Conservation (phyloP, 2,113 vertebrate species). For the Chelonoidis abingdonii region DNA sequence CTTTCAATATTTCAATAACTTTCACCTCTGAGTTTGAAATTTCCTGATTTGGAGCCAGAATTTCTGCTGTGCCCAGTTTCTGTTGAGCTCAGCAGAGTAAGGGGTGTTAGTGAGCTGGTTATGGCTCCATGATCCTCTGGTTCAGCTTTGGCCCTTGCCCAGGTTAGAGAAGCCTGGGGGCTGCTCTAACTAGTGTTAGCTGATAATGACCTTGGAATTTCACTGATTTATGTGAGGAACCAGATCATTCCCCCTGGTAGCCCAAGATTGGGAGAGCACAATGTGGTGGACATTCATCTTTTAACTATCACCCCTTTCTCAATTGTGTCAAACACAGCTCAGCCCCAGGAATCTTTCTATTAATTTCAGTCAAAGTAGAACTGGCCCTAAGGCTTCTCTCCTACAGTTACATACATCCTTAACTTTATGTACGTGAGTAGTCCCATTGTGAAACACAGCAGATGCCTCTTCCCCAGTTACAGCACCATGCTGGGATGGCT, state of each 20-base stretch:
- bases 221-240: background rate
- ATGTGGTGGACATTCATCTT: background rate
- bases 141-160: background rate
- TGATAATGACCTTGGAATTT: slow-evolving; percentile 1
- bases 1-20: background rate
- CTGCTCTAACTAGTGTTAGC: background rate
- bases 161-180: background rate
- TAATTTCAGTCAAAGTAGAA: background rate
- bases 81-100: background rate
- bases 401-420: background rate
- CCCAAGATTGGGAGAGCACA: background rate
- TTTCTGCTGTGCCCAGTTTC: background rate
- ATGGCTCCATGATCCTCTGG: background rate
- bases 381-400: background rate
- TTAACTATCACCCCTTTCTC: background rate
- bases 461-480: background rate
- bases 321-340: background rate
- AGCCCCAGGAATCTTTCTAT: background rate
- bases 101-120: background rate
- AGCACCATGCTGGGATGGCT: background rate
- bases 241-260: background rate
- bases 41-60: background rate
- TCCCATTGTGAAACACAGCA: background rate
- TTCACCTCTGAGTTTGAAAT: background rate
- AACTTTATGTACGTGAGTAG: background rate